A percentile compares a stretch with the other conserved stretches of the same genome.
Evolutionary conservation across 2,797 vertebrate genomes (phyloP).

Genomic region (Lateolabrax maculatus): DNA sequence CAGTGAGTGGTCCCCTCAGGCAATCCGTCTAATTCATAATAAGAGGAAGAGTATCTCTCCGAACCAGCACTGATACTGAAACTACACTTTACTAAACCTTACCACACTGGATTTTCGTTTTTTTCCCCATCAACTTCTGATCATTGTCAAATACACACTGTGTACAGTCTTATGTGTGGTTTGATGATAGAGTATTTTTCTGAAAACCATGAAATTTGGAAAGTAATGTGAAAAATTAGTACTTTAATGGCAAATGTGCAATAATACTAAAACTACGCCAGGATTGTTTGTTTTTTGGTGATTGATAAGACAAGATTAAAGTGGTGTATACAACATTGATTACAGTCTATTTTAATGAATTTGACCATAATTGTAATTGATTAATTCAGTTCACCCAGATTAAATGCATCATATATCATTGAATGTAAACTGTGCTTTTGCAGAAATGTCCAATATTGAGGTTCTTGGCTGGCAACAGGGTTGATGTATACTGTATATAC

Average conservation of each 20-base stretch:
- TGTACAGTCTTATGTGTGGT: not conserved
- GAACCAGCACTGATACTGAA: slow-evolving; percentile 4
- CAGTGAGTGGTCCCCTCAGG: slow-evolving; percentile 5
- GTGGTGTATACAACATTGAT: not conserved
- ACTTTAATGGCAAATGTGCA: not conserved
- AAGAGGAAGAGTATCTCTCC: slow-evolving; percentile 7
- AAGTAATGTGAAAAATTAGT: not conserved
- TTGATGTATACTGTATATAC: no score
- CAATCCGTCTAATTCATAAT: slow-evolving; percentile 32
- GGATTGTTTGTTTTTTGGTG: not conserved
- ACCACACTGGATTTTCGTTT: not conserved
- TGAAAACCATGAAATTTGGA: not conserved
- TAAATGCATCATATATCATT: no score
- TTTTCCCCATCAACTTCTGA: not conserved
- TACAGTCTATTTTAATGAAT: no score
- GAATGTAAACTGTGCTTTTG: no score
- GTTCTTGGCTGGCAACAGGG: no score
- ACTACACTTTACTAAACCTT: not conserved
- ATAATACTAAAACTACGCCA: not conserved
- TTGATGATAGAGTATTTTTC: not conserved
- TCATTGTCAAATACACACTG: not conserved
- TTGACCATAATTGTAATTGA: not conserved
- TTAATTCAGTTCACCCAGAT: no score
- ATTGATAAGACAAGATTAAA: no score
- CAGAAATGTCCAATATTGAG: no score